A percentile compares a stretch with the other conserved stretches of the same genome.
These are phyloP conservation scores for Neoitamus cyanurus DNA, from an alignment of 2,888 invertebrate genomes.

Conservation along the genomic window DNA sequence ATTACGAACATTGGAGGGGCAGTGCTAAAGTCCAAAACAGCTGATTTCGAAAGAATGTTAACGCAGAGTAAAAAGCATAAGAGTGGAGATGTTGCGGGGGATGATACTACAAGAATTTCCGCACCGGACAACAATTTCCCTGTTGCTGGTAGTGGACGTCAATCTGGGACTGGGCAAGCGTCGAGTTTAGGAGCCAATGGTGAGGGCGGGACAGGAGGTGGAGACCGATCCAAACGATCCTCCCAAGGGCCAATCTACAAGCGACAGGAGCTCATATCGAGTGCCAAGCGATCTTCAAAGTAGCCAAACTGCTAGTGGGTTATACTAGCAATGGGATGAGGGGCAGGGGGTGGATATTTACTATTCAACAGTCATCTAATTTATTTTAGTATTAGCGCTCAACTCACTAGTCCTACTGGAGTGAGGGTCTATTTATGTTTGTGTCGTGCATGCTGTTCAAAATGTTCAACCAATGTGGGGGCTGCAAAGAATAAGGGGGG, in stretches of 20 bases:
- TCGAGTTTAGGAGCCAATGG: constrained; percentile 62
- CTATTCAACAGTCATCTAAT: not conserved
- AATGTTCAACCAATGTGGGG: too few relatives aligned
- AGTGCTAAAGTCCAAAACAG: constrained; percentile 74
- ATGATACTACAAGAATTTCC: not conserved
- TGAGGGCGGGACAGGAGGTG: constrained; percentile 54
- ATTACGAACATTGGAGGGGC: constrained; percentile 76
- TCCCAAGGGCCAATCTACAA: constrained; percentile 74
- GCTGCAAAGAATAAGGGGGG: too few relatives aligned
- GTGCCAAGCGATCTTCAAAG: constrained; percentile 67
- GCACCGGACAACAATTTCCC: not conserved
- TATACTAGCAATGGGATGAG: not conserved
- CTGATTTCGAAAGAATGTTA: constrained; percentile 71
- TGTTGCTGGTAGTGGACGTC: not conserved
- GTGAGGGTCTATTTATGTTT: not conserved
- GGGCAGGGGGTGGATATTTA: not conserved
- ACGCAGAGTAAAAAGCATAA: constrained; percentile 44
- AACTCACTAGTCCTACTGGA: not conserved
- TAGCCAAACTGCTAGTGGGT: not conserved
- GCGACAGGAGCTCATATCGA: constrained; percentile 83
- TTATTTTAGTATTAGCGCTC: not conserved
- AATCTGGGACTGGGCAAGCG: too few relatives aligned
- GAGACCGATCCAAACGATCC: constrained; percentile 54
- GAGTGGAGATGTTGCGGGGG: not conserved
- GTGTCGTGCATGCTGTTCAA: too few relatives aligned